Conservation (phyloP, 1,140 invertebrate species). For the Stenopsyche tienmushanensis region DNA sequence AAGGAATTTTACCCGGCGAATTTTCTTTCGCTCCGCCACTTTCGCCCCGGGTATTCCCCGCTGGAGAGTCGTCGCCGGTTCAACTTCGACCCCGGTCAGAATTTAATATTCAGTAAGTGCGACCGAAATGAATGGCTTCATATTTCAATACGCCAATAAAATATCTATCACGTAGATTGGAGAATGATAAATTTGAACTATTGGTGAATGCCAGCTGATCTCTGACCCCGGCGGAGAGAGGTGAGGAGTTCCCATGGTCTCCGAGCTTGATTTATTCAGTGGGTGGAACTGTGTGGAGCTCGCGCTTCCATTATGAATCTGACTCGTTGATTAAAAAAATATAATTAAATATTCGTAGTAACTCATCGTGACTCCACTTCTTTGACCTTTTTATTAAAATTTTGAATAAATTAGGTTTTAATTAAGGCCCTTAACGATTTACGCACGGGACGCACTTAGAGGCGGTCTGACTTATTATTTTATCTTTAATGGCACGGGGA, state of each 20-base stretch:
- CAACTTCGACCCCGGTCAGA: background rate
- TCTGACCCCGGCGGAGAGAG: background rate
- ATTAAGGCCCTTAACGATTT: background rate
- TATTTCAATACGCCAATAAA: conserved; percentile 6
- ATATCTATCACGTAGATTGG: conserved; percentile 12
- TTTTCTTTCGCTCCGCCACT: too few species aligned
- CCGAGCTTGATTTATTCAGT: conserved; percentile 3
- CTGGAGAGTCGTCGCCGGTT: background rate
- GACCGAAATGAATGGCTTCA: background rate
- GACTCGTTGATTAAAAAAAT: background rate
- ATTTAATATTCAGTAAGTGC: background rate
- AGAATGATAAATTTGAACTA: conserved; percentile 1
- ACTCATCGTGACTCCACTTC: background rate
- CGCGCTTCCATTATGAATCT: background rate
- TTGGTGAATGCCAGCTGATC: background rate
- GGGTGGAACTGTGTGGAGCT: background rate
- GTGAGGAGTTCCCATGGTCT: conserved; percentile 11
- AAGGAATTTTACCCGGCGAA: too few species aligned
- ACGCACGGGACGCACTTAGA: background rate
- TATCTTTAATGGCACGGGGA: background rate
- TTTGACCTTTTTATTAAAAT: too few species aligned
- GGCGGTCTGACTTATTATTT: background rate
- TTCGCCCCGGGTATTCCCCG: too few species aligned
- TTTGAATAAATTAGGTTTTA: background rate
- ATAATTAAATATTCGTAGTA: background rate